A percentile compares a stretch with the other conserved stretches of the same genome.
Conservation (phyloP, 2,797 vertebrate species). For the Acridotheres tristis region DNA sequence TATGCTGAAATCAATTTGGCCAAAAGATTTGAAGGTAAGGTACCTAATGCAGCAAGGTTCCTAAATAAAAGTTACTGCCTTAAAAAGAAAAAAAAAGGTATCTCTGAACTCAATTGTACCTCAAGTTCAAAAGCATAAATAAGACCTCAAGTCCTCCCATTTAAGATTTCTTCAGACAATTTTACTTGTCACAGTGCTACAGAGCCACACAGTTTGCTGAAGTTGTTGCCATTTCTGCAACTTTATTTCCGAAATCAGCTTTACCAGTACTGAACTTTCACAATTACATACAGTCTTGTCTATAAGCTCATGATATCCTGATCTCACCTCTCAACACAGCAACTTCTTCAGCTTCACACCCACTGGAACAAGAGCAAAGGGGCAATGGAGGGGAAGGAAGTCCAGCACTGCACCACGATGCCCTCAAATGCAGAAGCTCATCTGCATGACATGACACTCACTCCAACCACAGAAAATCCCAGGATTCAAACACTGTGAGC, state of each 20-base stretch:
- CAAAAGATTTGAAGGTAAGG: not conserved
- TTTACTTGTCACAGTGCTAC: not conserved
- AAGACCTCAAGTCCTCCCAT: not conserved
- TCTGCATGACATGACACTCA: not conserved
- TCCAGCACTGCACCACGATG: not conserved
- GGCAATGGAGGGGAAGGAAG: not conserved
- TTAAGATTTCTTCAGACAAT: not conserved
- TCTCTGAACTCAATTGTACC: not conserved
- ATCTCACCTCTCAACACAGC: not conserved
- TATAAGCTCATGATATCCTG: not conserved
- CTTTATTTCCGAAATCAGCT: not conserved
- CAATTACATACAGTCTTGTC: no score
- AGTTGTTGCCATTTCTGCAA: not conserved
- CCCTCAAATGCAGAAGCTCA: not conserved
- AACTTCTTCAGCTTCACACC: not conserved
- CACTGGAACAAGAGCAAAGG: not conserved
- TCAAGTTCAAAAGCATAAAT: not conserved
- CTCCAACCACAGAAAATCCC: not conserved
- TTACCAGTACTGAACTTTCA: not conserved
- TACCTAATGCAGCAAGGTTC: rapidly evolving
- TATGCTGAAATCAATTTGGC: rapidly evolving
- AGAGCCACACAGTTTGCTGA: not conserved
- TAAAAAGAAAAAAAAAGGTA: not conserved
- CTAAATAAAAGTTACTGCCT: not conserved
- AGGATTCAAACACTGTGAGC: not conserved